phyloP scores from a whole-genome alignment of 2,113 vertebrate species.

The Tupaia chinensis region DNA sequence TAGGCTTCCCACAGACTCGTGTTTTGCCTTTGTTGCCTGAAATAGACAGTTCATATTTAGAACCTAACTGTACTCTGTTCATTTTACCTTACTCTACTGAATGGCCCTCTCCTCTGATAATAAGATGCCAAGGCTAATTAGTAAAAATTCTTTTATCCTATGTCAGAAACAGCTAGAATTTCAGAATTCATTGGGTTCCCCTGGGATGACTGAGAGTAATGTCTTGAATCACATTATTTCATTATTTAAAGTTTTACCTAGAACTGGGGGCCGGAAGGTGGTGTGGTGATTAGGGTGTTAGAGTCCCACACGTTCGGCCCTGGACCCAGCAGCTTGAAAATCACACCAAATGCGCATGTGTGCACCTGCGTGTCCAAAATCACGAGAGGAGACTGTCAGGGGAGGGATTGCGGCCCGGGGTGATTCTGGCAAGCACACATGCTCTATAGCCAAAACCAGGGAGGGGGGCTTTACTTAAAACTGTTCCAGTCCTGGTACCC shows the following conservation, averaged over 20 bases:
- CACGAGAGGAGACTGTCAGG: too few relatives aligned
- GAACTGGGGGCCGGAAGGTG: background rate
- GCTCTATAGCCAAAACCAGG: too few relatives aligned
- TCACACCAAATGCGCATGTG: too few relatives aligned
- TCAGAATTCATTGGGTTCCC: background rate
- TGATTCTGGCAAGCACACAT: too few relatives aligned
- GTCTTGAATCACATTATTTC: background rate
- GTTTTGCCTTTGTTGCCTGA: constrained; percentile 24
- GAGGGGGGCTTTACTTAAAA: background rate
- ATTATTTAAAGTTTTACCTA: background rate
- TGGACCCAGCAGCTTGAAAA: too few relatives aligned
- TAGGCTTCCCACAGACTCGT: background rate
- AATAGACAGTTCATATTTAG: background rate
- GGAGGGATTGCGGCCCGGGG: too few relatives aligned
- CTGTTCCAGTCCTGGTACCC: background rate
- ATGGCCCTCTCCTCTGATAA: background rate
- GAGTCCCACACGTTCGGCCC: too few relatives aligned
- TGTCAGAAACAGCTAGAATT: background rate
- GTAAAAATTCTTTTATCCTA: background rate
- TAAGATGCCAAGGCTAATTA: background rate
- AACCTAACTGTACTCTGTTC: background rate
- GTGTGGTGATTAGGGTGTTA: too few relatives aligned
- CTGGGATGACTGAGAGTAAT: background rate
- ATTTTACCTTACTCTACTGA: background rate
- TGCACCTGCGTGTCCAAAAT: too few relatives aligned